These are phyloP conservation scores for Himalopsyche japonica DNA, from an alignment of 2,888 invertebrate species.

Conservation along the genomic window DNA sequence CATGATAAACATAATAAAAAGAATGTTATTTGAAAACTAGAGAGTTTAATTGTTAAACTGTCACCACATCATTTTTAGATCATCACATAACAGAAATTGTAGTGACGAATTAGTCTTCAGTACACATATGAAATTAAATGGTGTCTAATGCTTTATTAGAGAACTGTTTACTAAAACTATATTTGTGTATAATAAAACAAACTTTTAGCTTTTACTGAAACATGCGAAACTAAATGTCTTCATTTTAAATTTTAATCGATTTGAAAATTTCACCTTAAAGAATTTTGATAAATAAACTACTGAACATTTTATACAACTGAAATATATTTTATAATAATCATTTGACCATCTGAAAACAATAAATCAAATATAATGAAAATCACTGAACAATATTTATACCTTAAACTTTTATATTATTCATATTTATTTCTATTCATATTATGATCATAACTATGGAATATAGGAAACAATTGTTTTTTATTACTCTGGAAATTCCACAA, in stretches of 20 bases:
- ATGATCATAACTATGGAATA: too few species aligned
- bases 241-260: not conserved
- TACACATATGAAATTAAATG: not conserved
- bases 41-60: too few species aligned
- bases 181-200: not conserved
- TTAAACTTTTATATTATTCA: too few species aligned
- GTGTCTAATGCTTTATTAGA: not conserved
- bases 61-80: not conserved
- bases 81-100: not conserved
- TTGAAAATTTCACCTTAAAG: not conserved
- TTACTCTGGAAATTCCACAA: not conserved
- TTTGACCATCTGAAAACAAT: too few species aligned
- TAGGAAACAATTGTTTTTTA: not conserved
- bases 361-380: too few species aligned
- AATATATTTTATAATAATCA: too few species aligned
- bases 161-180: not conserved
- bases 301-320: too few species aligned
- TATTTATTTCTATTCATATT: too few species aligned
- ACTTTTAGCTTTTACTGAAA: not conserved
- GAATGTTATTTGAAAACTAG: too few species aligned
- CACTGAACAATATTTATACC: too few species aligned
- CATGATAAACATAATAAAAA: too few species aligned
- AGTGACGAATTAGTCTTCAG: not conserved
- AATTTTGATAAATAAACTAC: not conserved
- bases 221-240: not conserved